phyloP scores from a whole-genome alignment of 2,888 invertebrate species.

The Chrysolina haemoptera region DNA sequence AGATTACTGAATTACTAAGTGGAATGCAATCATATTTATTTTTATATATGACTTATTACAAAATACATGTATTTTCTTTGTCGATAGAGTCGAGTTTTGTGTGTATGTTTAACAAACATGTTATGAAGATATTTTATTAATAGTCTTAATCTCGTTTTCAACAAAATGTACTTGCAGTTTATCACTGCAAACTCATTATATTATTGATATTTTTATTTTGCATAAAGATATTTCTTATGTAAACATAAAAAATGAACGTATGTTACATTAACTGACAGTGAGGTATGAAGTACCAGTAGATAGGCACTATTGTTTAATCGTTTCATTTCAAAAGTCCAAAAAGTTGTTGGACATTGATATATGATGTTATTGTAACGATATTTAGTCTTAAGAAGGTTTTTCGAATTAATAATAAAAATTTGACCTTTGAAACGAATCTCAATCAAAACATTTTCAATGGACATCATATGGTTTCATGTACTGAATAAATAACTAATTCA shows the following conservation, averaged over 20 bases:
- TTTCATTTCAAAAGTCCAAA: background rate
- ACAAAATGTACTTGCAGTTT: background rate
- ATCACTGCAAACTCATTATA: slow-evolving; percentile 4
- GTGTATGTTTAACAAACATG: slow-evolving; percentile 27
- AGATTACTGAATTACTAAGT: slow-evolving; percentile 17
- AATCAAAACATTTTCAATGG: background rate
- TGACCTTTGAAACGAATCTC: background rate
- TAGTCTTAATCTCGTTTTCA: slow-evolving; percentile 41
- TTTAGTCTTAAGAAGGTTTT: background rate
- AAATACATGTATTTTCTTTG: slow-evolving; percentile 5
- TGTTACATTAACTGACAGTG: slow-evolving; percentile 60
- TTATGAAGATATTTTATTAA: slow-evolving; percentile 29
- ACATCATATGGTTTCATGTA: background rate
- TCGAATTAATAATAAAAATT: background rate
- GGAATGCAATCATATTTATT: slow-evolving; percentile 30
- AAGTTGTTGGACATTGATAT: slow-evolving; percentile 34
- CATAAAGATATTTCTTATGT: slow-evolving; percentile 34
- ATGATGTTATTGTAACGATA: background rate
- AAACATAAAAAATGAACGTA: slow-evolving; percentile 52
- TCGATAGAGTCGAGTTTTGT: slow-evolving; percentile 6
- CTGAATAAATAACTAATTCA: background rate
- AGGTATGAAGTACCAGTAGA: slow-evolving; percentile 34
- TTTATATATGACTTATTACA: slow-evolving; percentile 12
- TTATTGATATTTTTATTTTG: background rate
- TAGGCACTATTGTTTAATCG: slow-evolving; percentile 59